Evolutionary conservation across 1,140 invertebrate species (phyloP), one percentile per base, ranked within the genome.

Genomic region (Leptinotarsa undecemlineata): DNA sequence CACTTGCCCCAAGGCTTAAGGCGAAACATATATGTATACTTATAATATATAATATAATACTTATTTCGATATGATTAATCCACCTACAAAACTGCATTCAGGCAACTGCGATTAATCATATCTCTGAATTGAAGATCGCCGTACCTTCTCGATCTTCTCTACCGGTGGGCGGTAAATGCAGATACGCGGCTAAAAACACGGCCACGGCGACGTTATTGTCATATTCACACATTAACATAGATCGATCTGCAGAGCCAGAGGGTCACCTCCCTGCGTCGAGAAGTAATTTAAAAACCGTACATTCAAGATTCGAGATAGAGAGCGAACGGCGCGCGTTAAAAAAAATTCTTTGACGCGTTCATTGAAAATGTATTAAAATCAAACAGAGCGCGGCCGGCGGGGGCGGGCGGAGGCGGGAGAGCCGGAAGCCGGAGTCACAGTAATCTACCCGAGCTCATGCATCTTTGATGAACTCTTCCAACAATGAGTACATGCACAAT

Each of bases 341-440:
- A 72, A 80, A 79, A 79, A 76, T 77, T 79, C 80, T 81, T 81
- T 81, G 76, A 80, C 76, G 75, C 76, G 77, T 80, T 83, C 82
- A 83, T 83, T 82, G 82, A 83, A 83, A 83, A 83, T 83, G 82
- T 82, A 83, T 83, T 83, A 83, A 83, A 83, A 82, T 78, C 82
- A 83, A 83, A 83, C 82, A 82, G 48, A 60, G 63, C 42, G 64
- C 64, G 72, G 71, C 68, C 69, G 72, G 68, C 74, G 74, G 70
- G 51, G 47, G 51, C 51, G 51, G 51, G 51, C 51, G 6, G 33
- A 42, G 33, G 33, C 33, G 33, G 33, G 33, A 42, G 33, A 8
- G 33, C 33, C 33, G 33, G 33, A 42, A 42, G 33, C 33, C 33
- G n/a, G 62, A 73, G 63, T 51, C 20, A 47, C 72, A 73, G 72